Evolutionary conservation across 2,888 invertebrate genomes (phyloP).

Genomic region (Cyclophora albipunctata): DNA sequence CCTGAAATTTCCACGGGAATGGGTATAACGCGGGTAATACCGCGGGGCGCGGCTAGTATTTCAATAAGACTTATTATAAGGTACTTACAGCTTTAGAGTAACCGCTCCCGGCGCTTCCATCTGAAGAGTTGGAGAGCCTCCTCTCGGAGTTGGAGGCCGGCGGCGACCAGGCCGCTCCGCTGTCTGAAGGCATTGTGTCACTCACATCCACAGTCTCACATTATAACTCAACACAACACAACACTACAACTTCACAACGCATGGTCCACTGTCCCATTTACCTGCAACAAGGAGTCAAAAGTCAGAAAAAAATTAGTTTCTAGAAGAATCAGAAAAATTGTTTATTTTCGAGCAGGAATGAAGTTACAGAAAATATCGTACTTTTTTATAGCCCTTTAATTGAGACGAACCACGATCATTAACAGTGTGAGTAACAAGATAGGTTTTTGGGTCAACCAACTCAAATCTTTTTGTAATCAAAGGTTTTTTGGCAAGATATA

Average conservation of each 20-base stretch:
- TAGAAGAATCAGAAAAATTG: not conserved
- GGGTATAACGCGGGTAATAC: no score
- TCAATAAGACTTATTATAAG: not conserved
- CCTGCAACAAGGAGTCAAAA: conserved; percentile 34
- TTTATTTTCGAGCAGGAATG: not conserved
- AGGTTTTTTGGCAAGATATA: no score
- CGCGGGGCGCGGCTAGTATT: no score
- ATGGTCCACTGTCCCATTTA: conserved; percentile 52
- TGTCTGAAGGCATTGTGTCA: conserved; percentile 67
- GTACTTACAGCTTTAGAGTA: conserved; percentile 69
- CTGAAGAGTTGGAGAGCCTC: conserved; percentile 69
- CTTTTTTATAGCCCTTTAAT: no score
- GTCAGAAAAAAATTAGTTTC: not conserved
- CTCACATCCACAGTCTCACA: conserved; percentile 53
- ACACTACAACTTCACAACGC: conserved; percentile 37
- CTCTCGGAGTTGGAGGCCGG: conserved; percentile 65
- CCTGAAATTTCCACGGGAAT: no score
- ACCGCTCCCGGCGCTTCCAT: conserved; percentile 69
- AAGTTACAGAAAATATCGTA: not conserved
- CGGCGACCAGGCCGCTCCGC: conserved; percentile 68
- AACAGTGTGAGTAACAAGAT: no score
- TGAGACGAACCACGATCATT: no score
- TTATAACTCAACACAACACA: conserved; percentile 62
- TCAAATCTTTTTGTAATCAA: no score
- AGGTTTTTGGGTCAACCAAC: no score